Percentiles rank a stretch among this genome's conserved stretches.
Conservation (phyloP, 2,888 invertebrate genomes). For the Carabus problematicus region DNA sequence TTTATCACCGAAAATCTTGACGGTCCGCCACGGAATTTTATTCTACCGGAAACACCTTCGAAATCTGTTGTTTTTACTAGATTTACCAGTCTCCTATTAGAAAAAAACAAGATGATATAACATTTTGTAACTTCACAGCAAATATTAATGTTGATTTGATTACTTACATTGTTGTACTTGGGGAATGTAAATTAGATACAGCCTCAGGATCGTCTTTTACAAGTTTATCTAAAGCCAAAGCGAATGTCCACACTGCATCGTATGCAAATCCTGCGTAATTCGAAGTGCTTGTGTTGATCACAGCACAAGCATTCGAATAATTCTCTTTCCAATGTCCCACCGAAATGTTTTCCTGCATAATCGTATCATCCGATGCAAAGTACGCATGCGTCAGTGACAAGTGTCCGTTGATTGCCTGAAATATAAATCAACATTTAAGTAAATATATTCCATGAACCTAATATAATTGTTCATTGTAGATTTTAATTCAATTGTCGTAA, state of each 20-base stretch:
- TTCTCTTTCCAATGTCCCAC: slow-evolving; percentile 68
- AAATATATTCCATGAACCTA: too few relatives aligned
- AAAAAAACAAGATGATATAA: slow-evolving; percentile 5
- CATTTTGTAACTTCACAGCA: neutral
- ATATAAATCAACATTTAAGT: slow-evolving; percentile 19
- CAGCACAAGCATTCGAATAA: slow-evolving; percentile 53
- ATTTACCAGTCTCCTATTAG: slow-evolving; percentile 64
- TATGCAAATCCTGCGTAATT: slow-evolving; percentile 80
- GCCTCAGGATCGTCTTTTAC: slow-evolving; percentile 67
- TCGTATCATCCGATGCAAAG: slow-evolving; percentile 66
- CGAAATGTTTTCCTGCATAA: slow-evolving; percentile 71
- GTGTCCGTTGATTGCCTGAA: slow-evolving; percentile 74
- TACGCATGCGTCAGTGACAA: slow-evolving; percentile 73
- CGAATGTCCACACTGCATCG: slow-evolving; percentile 84
- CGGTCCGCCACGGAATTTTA: slow-evolving; percentile 73
- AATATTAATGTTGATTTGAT: neutral
- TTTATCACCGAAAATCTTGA: slow-evolving; percentile 70
- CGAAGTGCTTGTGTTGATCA: slow-evolving; percentile 54
- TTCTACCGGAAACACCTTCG: slow-evolving; percentile 75
- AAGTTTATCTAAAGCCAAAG: slow-evolving; percentile 71
- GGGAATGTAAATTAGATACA: slow-evolving; percentile 63
- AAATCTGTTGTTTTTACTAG: slow-evolving; percentile 73
- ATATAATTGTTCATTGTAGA: neutral
- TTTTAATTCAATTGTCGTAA: slow-evolving; percentile 14
- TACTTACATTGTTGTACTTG: slow-evolving; percentile 62